A percentile compares a stretch with the other conserved stretches of the same genome.
phyloP scores from a whole-genome alignment of 2,797 vertebrate species.

The Anguilla pacifica region DNA sequence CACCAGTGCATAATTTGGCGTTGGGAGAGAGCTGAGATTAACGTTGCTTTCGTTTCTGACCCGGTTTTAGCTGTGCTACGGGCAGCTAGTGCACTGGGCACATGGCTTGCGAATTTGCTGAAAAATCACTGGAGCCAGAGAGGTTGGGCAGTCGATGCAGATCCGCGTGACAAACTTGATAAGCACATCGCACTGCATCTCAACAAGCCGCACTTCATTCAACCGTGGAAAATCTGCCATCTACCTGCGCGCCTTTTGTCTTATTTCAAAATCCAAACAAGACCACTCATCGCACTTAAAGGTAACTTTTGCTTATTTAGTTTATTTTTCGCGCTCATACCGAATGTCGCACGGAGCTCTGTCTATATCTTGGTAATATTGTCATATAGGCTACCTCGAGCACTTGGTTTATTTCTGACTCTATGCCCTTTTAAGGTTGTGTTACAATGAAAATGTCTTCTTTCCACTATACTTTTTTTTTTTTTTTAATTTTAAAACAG shows the following conservation, averaged over 20 bases:
- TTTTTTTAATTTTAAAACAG: no score
- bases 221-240: background rate
- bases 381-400: no score
- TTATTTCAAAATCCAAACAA: no score
- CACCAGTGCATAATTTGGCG: background rate
- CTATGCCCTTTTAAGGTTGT: no score
- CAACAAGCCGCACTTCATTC: background rate
- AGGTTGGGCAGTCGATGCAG: background rate
- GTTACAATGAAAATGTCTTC: no score
- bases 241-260: no score
- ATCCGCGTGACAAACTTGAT: background rate
- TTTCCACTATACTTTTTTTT: no score
- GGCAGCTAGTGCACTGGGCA: background rate
- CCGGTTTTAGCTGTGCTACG: background rate
- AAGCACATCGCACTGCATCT: background rate
- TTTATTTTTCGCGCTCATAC: no score
- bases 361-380: no score
- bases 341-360: no score
- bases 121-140: background rate
- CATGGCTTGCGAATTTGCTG: no score
- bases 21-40: background rate
- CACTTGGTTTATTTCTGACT: no score
- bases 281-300: background rate
- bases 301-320: background rate
- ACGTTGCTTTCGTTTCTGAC: background rate